These are phyloP conservation scores for Lottia gigantea DNA, from an alignment of 2,888 invertebrate genomes.

Conservation along the genomic window DNA sequence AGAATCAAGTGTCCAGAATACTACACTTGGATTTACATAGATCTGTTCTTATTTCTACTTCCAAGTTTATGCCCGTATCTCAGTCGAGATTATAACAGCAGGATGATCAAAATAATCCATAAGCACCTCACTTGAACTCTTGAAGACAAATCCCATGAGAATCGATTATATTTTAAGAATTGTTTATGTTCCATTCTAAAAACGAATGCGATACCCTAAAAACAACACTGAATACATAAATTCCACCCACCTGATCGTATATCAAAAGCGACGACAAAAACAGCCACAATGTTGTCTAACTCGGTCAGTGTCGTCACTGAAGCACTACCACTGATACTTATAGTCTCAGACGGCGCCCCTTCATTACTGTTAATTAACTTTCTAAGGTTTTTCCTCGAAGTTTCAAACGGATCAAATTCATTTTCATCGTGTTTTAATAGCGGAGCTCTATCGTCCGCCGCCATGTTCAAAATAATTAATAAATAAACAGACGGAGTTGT, in stretches of 20 bases:
- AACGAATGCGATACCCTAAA: too few relatives aligned
- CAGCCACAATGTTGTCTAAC: slow-evolving; percentile 60
- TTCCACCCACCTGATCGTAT: slow-evolving; percentile 55
- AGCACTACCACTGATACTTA: slow-evolving; percentile 48
- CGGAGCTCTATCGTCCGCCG: slow-evolving; percentile 52
- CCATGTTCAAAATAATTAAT: slow-evolving; percentile 41
- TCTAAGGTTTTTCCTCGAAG: slow-evolving; percentile 28
- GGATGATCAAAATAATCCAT: too few relatives aligned
- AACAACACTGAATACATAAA: too few relatives aligned
- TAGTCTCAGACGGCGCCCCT: slow-evolving; percentile 38
- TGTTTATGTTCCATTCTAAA: too few relatives aligned
- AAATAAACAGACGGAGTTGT: slow-evolving; percentile 11
- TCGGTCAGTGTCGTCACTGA: slow-evolving; percentile 44
- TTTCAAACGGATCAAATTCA: slow-evolving; percentile 37
- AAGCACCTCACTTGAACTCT: too few relatives aligned
- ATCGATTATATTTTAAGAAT: too few relatives aligned
- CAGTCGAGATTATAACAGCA: too few relatives aligned
- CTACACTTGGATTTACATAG: too few relatives aligned
- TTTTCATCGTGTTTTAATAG: slow-evolving; percentile 44
- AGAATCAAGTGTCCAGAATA: too few relatives aligned
- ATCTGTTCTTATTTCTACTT: too few relatives aligned
- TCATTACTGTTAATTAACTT: slow-evolving; percentile 35
- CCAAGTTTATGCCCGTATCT: too few relatives aligned
- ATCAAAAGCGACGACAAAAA: slow-evolving; percentile 70
- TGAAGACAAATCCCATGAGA: too few relatives aligned